Percentiles rank a stretch among this genome's conserved stretches.
Evolutionary conservation across 30 jellyfish, hydroid and myxozoan genomes (phyloP).

Genomic region (Hydractinia echinata): DNA sequence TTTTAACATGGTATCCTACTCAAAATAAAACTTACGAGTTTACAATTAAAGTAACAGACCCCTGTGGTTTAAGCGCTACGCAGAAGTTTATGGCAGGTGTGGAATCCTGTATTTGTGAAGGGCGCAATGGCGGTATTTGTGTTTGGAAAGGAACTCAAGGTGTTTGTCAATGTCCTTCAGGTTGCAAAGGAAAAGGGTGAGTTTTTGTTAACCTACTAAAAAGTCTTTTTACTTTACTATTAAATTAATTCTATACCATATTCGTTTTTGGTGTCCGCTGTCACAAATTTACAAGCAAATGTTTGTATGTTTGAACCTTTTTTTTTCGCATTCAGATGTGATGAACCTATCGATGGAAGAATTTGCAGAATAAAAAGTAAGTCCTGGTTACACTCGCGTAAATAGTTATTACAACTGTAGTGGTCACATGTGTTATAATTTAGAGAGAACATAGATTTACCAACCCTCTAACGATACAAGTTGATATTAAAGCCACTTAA

Average conservation of each 20-base stretch:
- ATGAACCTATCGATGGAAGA: background rate
- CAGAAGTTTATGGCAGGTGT: conserved; percentile 27
- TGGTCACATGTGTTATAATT: too few relatives aligned
- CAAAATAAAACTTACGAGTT: conserved; percentile 15
- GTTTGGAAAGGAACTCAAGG: conserved; percentile 23
- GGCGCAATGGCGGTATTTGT: conserved; percentile 40
- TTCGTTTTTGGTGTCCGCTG: background rate
- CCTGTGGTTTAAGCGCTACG: conserved; percentile 48
- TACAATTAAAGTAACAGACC: conserved; percentile 38
- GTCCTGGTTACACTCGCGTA: too few relatives aligned
- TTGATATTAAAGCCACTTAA: too few relatives aligned
- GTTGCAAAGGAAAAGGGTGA: conserved; percentile 70
- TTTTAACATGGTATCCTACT: conserved; percentile 41
- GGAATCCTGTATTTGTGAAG: conserved; percentile 47
- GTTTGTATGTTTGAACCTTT: background rate
- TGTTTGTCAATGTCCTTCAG: conserved; percentile 49
- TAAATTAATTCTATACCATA: background rate
- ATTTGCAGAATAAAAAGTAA: background rate
- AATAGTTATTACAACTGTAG: too few relatives aligned
- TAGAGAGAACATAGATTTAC: too few relatives aligned
- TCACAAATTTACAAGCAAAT: background rate
- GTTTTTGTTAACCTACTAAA: background rate
- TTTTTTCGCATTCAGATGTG: background rate
- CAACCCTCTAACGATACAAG: too few relatives aligned
- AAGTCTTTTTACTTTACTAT: background rate